A percentile compares a stretch with the other conserved stretches of the same genome.
Evolutionary conservation across 2,888 invertebrate genomes (phyloP).

Genomic region (Chrysolina americana): DNA sequence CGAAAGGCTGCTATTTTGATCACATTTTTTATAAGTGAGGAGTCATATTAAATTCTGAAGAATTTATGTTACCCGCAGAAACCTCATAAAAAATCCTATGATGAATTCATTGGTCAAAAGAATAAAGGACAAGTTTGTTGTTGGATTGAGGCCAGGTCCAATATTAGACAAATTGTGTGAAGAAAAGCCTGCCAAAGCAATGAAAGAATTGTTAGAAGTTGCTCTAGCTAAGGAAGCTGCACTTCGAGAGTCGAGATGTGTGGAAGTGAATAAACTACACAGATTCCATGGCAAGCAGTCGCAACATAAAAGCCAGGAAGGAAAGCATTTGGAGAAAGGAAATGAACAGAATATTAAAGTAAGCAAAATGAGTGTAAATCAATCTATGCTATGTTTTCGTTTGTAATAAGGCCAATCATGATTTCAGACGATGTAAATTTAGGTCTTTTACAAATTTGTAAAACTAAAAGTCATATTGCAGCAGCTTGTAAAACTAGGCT

Average conservation of each 20-base stretch:
- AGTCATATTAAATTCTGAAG: conserved; percentile 38
- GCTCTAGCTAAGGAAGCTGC: too few relatives aligned
- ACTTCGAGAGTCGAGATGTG: too few relatives aligned
- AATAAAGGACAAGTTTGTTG: conserved; percentile 32
- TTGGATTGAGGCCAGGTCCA: too few relatives aligned
- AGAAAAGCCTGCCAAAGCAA: too few relatives aligned
- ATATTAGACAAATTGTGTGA: too few relatives aligned
- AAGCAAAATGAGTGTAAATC: too few relatives aligned
- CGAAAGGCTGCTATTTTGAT: conserved; percentile 41
- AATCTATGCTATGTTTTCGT: conserved; percentile 10
- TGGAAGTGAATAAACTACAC: too few relatives aligned
- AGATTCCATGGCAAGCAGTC: neutral
- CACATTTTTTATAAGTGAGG: conserved; percentile 33
- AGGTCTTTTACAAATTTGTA: conserved; percentile 23
- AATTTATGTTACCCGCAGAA: conserved; percentile 26
- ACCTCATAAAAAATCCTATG: conserved; percentile 10
- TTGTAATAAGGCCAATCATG: conserved; percentile 28
- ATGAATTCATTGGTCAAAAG: conserved; percentile 24
- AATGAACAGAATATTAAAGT: neutral
- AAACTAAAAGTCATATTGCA: conserved; percentile 11
- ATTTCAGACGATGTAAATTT: conserved; percentile 27
- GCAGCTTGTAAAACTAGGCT: conserved; percentile 13
- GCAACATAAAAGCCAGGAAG: neutral
- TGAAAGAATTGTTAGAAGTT: too few relatives aligned
- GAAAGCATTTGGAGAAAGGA: neutral